These are phyloP conservation scores for Caenorhabditis sp. DNA, from an alignment of 2,888 invertebrate genomes.

Conservation along the genomic window DNA sequence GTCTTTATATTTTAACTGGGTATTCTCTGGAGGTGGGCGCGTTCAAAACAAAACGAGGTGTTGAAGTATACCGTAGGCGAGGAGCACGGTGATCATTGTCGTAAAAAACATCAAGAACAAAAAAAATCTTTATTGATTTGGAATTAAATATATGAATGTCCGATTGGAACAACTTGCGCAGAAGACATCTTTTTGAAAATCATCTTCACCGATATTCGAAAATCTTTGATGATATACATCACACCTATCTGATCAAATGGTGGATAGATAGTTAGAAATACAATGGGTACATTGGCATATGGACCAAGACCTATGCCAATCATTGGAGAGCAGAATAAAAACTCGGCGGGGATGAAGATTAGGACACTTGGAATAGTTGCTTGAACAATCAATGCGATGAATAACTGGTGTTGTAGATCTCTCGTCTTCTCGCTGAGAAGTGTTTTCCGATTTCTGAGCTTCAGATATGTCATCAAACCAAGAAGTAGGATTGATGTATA, in stretches of 20 bases:
- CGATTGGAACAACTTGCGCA: too few relatives aligned
- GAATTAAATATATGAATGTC: too few relatives aligned
- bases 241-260: conserved; percentile 28
- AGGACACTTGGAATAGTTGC: conserved; percentile 22
- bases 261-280: conserved; percentile 22
- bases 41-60: too few relatives aligned
- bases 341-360: conserved; percentile 28
- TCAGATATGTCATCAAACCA: conserved; percentile 13
- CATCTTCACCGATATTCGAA: conserved; percentile 11
- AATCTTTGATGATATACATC: conserved; percentile 29
- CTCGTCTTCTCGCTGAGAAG: conserved; percentile 19
- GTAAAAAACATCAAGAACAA: too few relatives aligned
- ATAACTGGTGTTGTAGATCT: conserved; percentile 25
- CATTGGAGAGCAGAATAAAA: conserved; percentile 21
- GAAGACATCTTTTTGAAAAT: too few relatives aligned
- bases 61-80: too few relatives aligned
- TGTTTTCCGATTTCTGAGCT: conserved; percentile 4
- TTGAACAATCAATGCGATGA: conserved; percentile 22
- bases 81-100: too few relatives aligned
- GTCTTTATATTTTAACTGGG: too few relatives aligned
- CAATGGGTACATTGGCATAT: conserved; percentile 21
- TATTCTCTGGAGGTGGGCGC: too few relatives aligned
- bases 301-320: conserved; percentile 30
- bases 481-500: conserved; percentile 17
- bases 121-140: too few relatives aligned